Evolutionary conservation across 1,140 invertebrate species (phyloP).

Genomic region (Ostrea denselamellosa): DNA sequence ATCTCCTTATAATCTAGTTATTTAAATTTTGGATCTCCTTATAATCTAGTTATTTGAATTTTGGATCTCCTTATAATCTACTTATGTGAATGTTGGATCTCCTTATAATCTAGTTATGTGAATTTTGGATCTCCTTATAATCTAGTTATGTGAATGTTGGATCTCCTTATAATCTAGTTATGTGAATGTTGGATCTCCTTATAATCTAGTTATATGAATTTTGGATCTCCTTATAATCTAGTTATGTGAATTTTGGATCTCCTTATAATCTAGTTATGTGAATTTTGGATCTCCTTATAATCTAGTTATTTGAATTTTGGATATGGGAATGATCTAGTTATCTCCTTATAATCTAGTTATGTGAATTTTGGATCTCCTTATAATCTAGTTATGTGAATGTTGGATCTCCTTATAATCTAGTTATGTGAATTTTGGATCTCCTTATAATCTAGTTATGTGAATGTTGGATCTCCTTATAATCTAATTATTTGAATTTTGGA

Average conservation of each 20-base stretch:
- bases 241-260: too few relatives aligned
- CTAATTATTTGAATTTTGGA: constrained; percentile 53
- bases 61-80: too few relatives aligned
- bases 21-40: background rate
- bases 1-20: too few relatives aligned
- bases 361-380: too few relatives aligned
- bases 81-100: too few relatives aligned
- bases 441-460: constrained; percentile 60
- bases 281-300: background rate
- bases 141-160: too few relatives aligned
- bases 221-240: constrained; percentile 41
- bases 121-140: too few relatives aligned
- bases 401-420: constrained; percentile 49
- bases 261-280: too few relatives aligned
- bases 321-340: too few relatives aligned
- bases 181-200: too few relatives aligned
- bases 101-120: constrained; percentile 61
- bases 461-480: background rate
- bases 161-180: constrained; percentile 56
- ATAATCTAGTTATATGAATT: too few relatives aligned
- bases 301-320: constrained; percentile 54
- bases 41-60: constrained; percentile 63
- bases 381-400: too few relatives aligned
- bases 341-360: constrained; percentile 57
- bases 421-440: constrained; percentile 47